Evolutionary conservation across 2,113 vertebrate species (phyloP), one percentile per base, ranked within the genome.

Genomic region (Callithrix jacchus): DNA sequence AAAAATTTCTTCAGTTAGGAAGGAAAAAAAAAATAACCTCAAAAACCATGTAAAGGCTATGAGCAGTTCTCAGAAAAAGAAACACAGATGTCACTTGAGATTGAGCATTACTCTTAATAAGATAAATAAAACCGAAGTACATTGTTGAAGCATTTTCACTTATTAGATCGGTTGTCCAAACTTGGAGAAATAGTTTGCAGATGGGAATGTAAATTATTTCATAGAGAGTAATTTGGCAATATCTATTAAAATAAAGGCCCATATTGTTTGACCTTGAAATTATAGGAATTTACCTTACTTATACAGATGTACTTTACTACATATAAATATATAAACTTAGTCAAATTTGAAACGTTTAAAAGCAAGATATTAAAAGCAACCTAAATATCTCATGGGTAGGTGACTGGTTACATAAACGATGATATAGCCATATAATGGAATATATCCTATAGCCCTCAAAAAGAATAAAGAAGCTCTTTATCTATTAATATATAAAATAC

Each of bases 221-320:
- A 40, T 17, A 16, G 91, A 89, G 45, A 89, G 4, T 27, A 86
- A 37, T 64, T 93, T 89, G 47, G n/a, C 86, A 89, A 52, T 88
- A 58, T 35, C 6, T 47, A 10, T 85, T 18, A 66, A 73, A 94
- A 84, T 82, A 91, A 83, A 83, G 56, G 37, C 66, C 37, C 6
- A 10, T 88, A 54, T 91, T 90, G 42, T 94, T 80, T 94, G 58
- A 88, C 18, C 12, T 12, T 58, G 77, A 95, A 96, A 81, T 91
- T 80, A 52, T 3, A 79, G 54, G 14, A 66, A 89, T 95, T 97
- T 79, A 82, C 93, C 32, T 52, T 25, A 71, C 5, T 30, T 64
- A 68, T 54, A 37, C 5, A 94, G 27, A 47, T 84, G 6, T 89
- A 74, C 47, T 96, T 93, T 18, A 79, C 56, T 37, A 16, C 40